These are phyloP conservation scores for Apteryx owenii DNA, from an alignment of 2,113 vertebrate species.

Conservation along the genomic window DNA sequence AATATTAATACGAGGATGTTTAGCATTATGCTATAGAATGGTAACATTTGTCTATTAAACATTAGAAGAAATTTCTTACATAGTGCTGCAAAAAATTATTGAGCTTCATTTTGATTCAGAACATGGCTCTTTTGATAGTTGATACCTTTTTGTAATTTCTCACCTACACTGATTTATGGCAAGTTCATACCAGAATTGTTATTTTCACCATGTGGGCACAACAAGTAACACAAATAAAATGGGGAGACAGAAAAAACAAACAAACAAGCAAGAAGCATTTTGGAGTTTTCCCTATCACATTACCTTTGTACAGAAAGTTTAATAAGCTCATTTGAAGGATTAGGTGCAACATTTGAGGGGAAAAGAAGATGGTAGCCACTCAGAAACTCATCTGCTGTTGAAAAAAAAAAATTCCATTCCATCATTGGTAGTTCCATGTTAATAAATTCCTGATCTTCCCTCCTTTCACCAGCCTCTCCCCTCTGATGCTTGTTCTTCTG, in stretches of 20 bases:
- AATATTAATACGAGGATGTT: background rate
- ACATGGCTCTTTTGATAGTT: background rate
- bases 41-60: background rate
- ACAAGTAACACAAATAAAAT: background rate
- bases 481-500: background rate
- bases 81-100: background rate
- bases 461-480: background rate
- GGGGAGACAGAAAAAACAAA: no score
- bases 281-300: background rate
- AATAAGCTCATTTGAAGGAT: background rate
- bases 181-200: background rate
- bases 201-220: background rate
- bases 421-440: background rate
- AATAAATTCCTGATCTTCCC: background rate
- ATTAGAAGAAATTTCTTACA: background rate
- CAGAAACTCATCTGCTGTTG: background rate
- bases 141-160: background rate
- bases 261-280: background rate
- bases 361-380: background rate
- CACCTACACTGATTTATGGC: background rate
- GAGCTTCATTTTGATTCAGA: background rate
- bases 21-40: background rate
- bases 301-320: background rate
- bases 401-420: background rate
- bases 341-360: background rate